Percentiles rank a stretch among this genome's conserved stretches.
Conservation (phyloP, 2,113 vertebrate genomes). For the Myrmecophaga tridactyla region DNA sequence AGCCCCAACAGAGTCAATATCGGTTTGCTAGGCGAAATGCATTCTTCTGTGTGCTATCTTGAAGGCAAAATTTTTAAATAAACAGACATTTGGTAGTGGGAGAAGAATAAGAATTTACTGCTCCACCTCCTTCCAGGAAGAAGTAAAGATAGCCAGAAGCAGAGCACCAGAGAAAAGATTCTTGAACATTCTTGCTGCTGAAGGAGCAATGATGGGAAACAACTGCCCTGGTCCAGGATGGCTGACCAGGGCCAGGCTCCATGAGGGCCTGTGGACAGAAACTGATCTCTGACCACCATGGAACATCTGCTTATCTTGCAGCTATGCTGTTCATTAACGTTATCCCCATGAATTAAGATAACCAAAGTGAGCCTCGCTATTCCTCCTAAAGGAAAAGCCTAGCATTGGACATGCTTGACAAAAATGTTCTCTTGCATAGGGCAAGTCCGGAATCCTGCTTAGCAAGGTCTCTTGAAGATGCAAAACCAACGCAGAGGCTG, state of each 20-base stretch:
- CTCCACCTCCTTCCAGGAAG: neutral
- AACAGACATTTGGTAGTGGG: neutral
- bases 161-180: neutral
- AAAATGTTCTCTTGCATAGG: neutral
- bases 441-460: neutral
- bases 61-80: neutral
- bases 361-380: neutral
- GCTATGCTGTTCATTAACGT: neutral
- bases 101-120: neutral
- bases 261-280: accelerated
- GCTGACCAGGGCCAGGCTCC: neutral
- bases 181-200: neutral
- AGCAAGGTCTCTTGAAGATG: too few species aligned
- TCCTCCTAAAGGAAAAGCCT: neutral
- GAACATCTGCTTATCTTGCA: neutral
- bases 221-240: too few species aligned
- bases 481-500: too few species aligned
- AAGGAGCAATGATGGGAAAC: neutral
- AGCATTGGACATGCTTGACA: neutral
- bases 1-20: neutral
- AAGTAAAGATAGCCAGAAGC: neutral
- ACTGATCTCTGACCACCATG: neutral
- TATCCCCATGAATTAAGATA: neutral
- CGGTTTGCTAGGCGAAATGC: neutral
- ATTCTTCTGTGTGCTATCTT: neutral